Evolutionary conservation across 2,113 vertebrate genomes (phyloP), one percentile per base, ranked within the genome.

Genomic region (Nematolebias whitei): DNA sequence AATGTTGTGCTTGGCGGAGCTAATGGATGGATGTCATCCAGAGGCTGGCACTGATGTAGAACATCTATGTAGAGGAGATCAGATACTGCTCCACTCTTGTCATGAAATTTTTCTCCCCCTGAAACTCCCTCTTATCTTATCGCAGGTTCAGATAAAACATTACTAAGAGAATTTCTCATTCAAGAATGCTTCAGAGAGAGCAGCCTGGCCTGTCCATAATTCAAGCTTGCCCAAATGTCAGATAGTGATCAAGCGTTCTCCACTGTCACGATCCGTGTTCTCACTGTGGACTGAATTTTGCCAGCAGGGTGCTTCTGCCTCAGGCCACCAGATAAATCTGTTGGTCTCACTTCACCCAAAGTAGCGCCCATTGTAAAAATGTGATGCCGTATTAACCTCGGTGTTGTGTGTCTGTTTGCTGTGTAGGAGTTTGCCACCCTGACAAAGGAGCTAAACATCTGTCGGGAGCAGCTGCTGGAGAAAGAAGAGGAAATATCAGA

Each of bases 401-500:
- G 44, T 78, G 64, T 52, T 69, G 23, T 63, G 50, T 77, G 22
- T 79, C 50, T 75, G 61, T 82, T 47, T 81, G 43, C 26, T 59
- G 85, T 66, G 15, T 90, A 99, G 97, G 97, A 98, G 94, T 98
- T 98, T 88, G 94, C 96, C n/a, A 95, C 96, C 14, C 88, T 99
- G 85, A 97, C 96, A 0, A 95, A 96, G 90, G 96, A 99, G 93
- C 94, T 99, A 78, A 98, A 95, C 71, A 89, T 92, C 41, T 99
- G 96, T 87, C 92, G 95, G 76, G 97, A 98, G 87, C 97, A 98
- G 91, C 96, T 99, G 84, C 91, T 98, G 81, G 97, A 99, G 90
- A 93, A 97, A 80, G 97, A 99, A 79, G 97, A 99, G 84, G 97
- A 99, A 88, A 96, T 99, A 85, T 96, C 96, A 0, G 97, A 99